Evolutionary conservation across 2,797 vertebrate species (phyloP), one percentile per base, ranked within the genome.

Genomic region (Syngnathus rostellatus): DNA sequence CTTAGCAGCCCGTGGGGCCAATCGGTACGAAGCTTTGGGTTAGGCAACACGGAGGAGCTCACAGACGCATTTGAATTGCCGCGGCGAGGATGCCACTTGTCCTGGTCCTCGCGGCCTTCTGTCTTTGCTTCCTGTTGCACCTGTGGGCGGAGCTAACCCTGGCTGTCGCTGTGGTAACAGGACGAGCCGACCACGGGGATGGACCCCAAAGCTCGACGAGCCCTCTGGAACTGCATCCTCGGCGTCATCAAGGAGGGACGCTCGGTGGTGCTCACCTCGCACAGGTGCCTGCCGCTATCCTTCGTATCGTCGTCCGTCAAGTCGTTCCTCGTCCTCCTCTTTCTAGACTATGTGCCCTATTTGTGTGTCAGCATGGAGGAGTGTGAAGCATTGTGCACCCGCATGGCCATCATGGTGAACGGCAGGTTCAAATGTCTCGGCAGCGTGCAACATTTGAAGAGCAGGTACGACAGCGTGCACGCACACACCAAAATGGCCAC

Each of bases 351-450:
- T 25, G 25, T 25, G 41, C 43, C 43, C 14, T 10, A 45, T 11
- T 11, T 45, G 43, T 61, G 48, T 62, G 31, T 21, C 86, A 97
- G 96, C 66, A 98, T 99, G 95, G 96, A 98, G 86, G 97, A 98
- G 77, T 99, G 97, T 84, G 97, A 99, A 86, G 96, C 95, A 2
- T 85, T 99, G 45, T 98, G 97, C 66, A 98, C 96, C 57, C 91
- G 97, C 74, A 98, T 99, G 95, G 95, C 97, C 0, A 98, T 99
- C 79, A 99, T 99, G 97, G 97, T 99, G 67, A 99, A 99, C 1
- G 97, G 97, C 51, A 81, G 93, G 76, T 99, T 99, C 89, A 86
- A 94, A 63, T 99, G 97, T 81, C 89, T 99, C 17, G 97, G 97
- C 66, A 99, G 97, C 0, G 97, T 98, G n/a, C 97, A 99, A 59